Conservation (phyloP, 2,113 vertebrate species). For the Callipepla californica region DNA sequence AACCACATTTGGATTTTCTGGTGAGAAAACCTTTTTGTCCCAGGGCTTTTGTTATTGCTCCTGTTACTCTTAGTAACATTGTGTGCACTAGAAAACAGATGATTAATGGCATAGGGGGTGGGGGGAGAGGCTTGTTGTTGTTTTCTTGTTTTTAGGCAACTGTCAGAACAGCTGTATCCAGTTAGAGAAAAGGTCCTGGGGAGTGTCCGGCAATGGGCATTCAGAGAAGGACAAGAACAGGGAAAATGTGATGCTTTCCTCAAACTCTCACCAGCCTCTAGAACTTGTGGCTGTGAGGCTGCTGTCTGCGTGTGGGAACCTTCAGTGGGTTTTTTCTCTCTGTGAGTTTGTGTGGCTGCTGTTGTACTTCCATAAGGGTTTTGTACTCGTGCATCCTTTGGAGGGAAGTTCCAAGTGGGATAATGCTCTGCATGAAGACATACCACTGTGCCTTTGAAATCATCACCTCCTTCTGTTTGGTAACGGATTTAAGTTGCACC, state of each 20-base stretch:
- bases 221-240: not conserved
- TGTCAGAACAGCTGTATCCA: conserved; percentile 30
- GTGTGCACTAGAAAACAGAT: not conserved
- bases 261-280: not conserved
- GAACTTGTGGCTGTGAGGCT: not conserved
- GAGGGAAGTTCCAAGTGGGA: not conserved
- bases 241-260: not conserved
- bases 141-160: not conserved
- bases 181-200: not conserved
- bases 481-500: too few species aligned
- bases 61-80: not conserved
- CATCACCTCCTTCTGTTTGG: not conserved
- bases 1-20: not conserved
- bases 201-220: not conserved
- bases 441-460: not conserved
- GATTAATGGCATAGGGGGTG: not conserved
- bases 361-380: not conserved
- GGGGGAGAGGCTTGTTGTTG: not conserved
- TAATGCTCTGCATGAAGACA: not conserved
- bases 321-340: not conserved
- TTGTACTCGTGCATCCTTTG: not conserved
- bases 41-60: not conserved
- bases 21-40: conserved; percentile 1
- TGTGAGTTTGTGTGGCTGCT: not conserved
- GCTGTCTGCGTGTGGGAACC: not conserved